Evolutionary conservation across 2,888 invertebrate species (phyloP).

Genomic region (Ichneumoninae sp.): DNA sequence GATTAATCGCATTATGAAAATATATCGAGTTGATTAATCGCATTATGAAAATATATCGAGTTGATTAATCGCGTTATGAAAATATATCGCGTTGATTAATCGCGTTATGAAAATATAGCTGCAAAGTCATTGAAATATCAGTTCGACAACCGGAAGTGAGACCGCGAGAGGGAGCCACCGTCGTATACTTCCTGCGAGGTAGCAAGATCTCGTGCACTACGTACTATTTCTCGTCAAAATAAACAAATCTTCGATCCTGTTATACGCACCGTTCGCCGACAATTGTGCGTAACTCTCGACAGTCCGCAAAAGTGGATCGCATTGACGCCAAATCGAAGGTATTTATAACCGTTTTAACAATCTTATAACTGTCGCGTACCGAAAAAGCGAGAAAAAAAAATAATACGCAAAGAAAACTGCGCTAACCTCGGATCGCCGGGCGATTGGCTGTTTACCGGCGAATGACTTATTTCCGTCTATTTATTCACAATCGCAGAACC

Average conservation of each 20-base stretch:
- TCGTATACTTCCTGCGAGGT: not conserved
- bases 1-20: too few species aligned
- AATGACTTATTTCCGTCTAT: not conserved
- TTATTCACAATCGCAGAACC: not conserved
- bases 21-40: too few species aligned
- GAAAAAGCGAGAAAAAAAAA: not conserved
- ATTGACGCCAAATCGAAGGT: conserved; percentile 23
- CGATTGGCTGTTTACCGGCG: not conserved
- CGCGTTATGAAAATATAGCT: too few species aligned
- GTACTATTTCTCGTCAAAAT: conserved; percentile 28
- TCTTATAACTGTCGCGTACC: not conserved
- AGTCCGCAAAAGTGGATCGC: not conserved
- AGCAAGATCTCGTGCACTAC: not conserved
- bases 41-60: too few species aligned
- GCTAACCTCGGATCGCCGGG: conserved; percentile 32
- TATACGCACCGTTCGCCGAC: not conserved
- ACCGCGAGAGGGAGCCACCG: not conserved
- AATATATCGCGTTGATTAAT: too few species aligned
- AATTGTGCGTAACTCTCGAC: not conserved
- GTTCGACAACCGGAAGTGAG: not conserved
- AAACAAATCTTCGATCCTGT: conserved; percentile 9
- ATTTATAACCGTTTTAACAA: conserved; percentile 19
- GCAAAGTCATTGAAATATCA: not conserved
- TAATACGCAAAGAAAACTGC: not conserved
- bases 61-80: too few species aligned